phyloP scores from a whole-genome alignment of 2,113 vertebrate species.

The Rhinogobius similis region DNA sequence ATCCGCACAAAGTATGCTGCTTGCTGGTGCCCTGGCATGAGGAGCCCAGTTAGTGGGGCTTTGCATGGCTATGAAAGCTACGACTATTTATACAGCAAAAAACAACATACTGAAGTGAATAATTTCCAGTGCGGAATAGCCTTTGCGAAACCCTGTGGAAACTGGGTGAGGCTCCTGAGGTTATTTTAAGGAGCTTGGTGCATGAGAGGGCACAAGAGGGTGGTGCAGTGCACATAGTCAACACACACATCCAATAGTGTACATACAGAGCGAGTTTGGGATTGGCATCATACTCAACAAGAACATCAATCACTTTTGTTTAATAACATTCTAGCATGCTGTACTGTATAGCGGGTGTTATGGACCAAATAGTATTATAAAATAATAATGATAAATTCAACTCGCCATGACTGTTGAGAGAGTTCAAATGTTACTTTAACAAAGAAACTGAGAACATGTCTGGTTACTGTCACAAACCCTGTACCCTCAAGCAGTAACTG shows the following conservation, averaged over 20 bases:
- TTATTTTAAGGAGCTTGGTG: conserved; percentile 23
- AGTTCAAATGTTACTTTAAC: conserved; percentile 34
- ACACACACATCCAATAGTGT: conserved; percentile 52
- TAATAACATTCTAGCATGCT: conserved; percentile 79
- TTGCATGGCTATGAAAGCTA: conserved; percentile 89
- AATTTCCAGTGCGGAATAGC: conserved; percentile 73
- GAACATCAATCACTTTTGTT: conserved; percentile 74
- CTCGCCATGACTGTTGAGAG: conserved; percentile 9
- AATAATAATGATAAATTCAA: conserved; percentile 24
- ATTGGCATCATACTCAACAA: conserved; percentile 78
- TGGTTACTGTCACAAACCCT: conserved; percentile 25
- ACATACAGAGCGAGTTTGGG: conserved; percentile 63
- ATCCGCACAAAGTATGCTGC: conserved; percentile 72
- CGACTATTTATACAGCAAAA: conserved; percentile 62
- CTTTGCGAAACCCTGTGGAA: conserved; percentile 47
- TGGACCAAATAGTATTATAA: conserved; percentile 1
- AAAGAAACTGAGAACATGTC: conserved; percentile 28
- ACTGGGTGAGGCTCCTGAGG: conserved; percentile 28
- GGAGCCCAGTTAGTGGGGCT: conserved; percentile 83
- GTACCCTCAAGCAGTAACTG: conserved; percentile 59
- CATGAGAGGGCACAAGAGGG: conserved; percentile 55
- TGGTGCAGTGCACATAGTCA: conserved; percentile 53
- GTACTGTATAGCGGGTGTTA: conserved; percentile 78
- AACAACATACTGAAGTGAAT: conserved; percentile 46
- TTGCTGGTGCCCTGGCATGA: conserved; percentile 87